These are phyloP conservation scores for Ctenomys sociabilis DNA, from an alignment of 2,113 vertebrate genomes.

Conservation along the genomic window DNA sequence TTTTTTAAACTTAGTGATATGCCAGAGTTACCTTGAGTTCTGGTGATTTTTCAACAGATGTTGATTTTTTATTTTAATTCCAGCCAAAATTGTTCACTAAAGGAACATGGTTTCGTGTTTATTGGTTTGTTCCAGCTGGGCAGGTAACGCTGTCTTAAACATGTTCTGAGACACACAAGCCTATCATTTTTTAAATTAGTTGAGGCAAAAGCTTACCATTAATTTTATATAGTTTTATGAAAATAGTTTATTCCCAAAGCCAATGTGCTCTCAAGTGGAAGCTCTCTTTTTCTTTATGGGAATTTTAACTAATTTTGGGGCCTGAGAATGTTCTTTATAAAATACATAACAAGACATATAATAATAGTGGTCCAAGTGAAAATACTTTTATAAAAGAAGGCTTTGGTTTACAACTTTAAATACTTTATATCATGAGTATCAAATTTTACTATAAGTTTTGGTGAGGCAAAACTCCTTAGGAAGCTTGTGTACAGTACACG, in stretches of 20 bases:
- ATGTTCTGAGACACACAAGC: background rate
- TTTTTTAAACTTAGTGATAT: background rate
- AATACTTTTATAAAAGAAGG: background rate
- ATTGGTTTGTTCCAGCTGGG: background rate
- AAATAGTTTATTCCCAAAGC: background rate
- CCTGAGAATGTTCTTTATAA: conserved; percentile 1
- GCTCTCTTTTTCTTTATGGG: background rate
- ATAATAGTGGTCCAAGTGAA: background rate
- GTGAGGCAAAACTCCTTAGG: background rate
- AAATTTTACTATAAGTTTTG: background rate
- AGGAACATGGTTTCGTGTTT: background rate
- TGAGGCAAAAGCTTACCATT: background rate
- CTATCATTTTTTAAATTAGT: conserved; percentile 7
- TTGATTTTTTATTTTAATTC: background rate
- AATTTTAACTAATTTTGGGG: conserved; percentile 16
- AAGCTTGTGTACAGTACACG: background rate
- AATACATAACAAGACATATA: background rate
- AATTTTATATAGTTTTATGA: background rate
- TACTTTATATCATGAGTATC: background rate
- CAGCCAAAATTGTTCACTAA: background rate
- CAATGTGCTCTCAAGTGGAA: conserved; percentile 16
- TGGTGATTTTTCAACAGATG: background rate
- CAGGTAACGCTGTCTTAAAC: background rate
- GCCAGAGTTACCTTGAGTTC: background rate
- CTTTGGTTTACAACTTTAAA: conserved; percentile 36